phyloP scores from a whole-genome alignment of 2,113 vertebrate genomes.

The Upupa epops region DNA sequence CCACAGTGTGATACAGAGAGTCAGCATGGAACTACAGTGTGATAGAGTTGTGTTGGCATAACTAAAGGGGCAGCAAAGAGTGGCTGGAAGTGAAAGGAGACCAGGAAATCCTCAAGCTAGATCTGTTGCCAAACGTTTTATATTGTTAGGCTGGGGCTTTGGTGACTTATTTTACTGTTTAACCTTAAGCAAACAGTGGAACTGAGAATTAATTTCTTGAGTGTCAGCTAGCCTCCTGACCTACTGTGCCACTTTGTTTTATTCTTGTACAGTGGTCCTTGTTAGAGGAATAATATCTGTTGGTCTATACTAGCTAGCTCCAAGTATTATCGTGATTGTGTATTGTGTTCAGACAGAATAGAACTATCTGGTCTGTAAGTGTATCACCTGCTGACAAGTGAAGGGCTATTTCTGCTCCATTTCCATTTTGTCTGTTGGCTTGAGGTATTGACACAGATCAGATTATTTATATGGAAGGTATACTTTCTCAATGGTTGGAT shows the following conservation, averaged over 20 bases:
- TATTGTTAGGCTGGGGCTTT: background rate
- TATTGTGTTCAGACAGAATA: background rate
- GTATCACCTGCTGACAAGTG: background rate
- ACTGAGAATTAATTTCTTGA: background rate
- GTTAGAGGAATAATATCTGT: background rate
- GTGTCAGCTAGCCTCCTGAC: background rate
- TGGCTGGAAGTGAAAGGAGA: background rate
- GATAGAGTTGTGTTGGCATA: background rate
- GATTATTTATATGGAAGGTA: background rate
- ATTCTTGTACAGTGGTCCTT: background rate
- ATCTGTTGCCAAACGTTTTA: constrained; percentile 42
- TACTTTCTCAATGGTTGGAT: background rate
- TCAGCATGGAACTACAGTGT: rapidly evolving
- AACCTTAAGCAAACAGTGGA: constrained; percentile 22
- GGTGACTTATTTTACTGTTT: constrained; percentile 42
- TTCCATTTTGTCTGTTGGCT: constrained; percentile 13
- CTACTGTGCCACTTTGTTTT: background rate
- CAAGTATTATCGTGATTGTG: background rate
- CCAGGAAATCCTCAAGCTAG: constrained; percentile 42
- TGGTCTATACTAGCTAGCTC: rapidly evolving
- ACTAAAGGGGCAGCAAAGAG: background rate
- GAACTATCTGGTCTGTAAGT: background rate
- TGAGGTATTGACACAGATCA: background rate
- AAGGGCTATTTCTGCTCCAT: background rate
- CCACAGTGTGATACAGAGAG: background rate